phyloP scores from a whole-genome alignment of 1,140 invertebrate species.

The Conus betulinus region DNA sequence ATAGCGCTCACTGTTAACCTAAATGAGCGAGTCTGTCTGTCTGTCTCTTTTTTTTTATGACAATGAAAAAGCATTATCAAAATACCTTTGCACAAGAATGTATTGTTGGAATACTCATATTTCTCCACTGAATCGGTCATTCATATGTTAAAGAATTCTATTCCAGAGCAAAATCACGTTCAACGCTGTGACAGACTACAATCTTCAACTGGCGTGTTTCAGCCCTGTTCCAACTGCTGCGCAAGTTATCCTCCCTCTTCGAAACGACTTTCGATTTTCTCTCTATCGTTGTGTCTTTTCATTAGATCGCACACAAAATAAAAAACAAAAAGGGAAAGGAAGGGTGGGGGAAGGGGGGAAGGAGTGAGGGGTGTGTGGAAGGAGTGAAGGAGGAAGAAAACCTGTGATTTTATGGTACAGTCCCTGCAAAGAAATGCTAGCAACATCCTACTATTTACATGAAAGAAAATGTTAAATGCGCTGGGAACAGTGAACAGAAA shows the following conservation, averaged over 20 bases:
- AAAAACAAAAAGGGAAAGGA: background rate
- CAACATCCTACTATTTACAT: no score
- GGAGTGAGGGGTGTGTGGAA: background rate
- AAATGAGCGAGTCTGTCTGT: no score
- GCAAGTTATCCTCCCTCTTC: background rate
- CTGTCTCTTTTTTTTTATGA: no score
- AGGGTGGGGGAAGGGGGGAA: background rate
- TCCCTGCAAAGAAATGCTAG: no score
- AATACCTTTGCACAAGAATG: conserved; percentile 9
- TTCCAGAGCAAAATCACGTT: background rate
- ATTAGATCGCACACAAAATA: background rate
- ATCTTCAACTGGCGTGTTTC: background rate
- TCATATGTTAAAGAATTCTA: background rate
- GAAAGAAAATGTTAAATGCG: background rate
- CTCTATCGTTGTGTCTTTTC: background rate
- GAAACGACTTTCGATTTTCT: background rate
- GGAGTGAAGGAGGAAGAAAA: background rate
- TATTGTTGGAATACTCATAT: conserved; percentile 9
- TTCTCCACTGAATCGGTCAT: background rate
- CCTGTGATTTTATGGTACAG: background rate
- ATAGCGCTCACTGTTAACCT: no score
- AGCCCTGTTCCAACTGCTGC: background rate
- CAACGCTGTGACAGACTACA: background rate
- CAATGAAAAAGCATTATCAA: background rate
- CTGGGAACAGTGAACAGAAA: background rate